phyloP scores from a whole-genome alignment of 2,888 invertebrate species.

The Luperina nickerlii region DNA sequence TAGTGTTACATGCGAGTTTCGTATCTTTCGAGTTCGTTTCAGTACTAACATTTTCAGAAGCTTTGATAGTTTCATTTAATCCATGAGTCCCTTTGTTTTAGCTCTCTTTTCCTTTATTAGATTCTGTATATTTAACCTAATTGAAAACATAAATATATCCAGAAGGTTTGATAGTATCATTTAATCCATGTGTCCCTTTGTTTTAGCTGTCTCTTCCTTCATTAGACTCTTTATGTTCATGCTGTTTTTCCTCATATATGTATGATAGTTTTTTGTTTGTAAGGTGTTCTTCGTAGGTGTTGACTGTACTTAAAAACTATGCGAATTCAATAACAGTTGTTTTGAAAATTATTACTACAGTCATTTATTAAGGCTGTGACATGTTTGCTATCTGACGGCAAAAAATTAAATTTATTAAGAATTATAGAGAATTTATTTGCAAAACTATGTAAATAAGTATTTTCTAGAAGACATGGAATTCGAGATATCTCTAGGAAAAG shows the following conservation, averaged over 20 bases:
- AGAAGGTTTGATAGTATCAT: not conserved
- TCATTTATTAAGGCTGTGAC: not conserved
- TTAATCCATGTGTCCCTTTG: slow-evolving; percentile 1
- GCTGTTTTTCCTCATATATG: not conserved
- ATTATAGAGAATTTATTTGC: not conserved
- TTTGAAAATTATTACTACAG: not conserved
- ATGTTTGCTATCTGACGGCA: not conserved
- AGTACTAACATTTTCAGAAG: not conserved
- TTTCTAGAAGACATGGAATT: not conserved
- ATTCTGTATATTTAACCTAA: too few relatives aligned
- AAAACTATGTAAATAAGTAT: not conserved
- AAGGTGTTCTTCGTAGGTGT: slow-evolving; percentile 41
- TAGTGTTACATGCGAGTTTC: not conserved
- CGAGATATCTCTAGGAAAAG: not conserved
- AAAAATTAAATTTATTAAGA: slow-evolving; percentile 3
- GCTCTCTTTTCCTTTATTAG: too few relatives aligned
- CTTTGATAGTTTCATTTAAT: too few relatives aligned
- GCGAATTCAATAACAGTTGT: slow-evolving; percentile 11
- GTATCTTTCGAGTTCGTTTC: slow-evolving; percentile 19
- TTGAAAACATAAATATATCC: not conserved
- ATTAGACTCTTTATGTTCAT: not conserved
- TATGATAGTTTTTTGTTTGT: slow-evolving; percentile 53
- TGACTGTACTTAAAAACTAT: slow-evolving; percentile 26
- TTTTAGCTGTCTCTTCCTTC: not conserved
- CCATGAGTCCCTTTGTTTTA: too few relatives aligned